A percentile compares a stretch with the other conserved stretches of the same genome.
These are phyloP conservation scores for Pygocentrus nattereri DNA, from an alignment of 2,797 vertebrate genomes.

Conservation along the genomic window DNA sequence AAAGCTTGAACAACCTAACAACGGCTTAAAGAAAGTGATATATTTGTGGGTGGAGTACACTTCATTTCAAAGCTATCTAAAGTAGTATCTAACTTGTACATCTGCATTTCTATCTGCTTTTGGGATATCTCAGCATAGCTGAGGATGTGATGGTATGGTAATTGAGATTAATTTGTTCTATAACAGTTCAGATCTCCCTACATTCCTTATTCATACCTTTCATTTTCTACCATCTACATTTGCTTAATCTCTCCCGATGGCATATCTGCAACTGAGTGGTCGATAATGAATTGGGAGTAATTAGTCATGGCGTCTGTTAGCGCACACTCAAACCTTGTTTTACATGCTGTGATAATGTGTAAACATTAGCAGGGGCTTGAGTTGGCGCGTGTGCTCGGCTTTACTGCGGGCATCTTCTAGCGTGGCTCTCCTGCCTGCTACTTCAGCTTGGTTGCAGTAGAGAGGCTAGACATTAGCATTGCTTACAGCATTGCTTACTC, in stretches of 20 bases:
- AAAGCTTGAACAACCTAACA: neutral
- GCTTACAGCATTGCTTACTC: slow-evolving; percentile 64
- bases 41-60: too few relatives aligned
- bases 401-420: slow-evolving; percentile 62
- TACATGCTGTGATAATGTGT: slow-evolving; percentile 65
- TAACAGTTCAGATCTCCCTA: slow-evolving; percentile 64
- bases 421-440: slow-evolving; percentile 55
- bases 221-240: slow-evolving; percentile 31
- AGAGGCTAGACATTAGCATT: slow-evolving; percentile 75
- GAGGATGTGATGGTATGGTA: slow-evolving; percentile 47
- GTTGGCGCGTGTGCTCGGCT: slow-evolving; percentile 53
- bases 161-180: slow-evolving; percentile 52
- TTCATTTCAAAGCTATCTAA: too few relatives aligned
- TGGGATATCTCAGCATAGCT: neutral
- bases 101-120: too few relatives aligned
- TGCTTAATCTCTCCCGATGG: slow-evolving; percentile 50
- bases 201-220: slow-evolving; percentile 39
- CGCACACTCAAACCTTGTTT: slow-evolving; percentile 67
- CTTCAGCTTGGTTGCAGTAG: slow-evolving; percentile 70
- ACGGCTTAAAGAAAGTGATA: too few relatives aligned
- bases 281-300: slow-evolving; percentile 71
- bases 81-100: too few relatives aligned
- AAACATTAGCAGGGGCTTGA: slow-evolving; percentile 55
- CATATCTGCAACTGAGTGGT: slow-evolving; percentile 64
- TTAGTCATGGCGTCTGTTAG: slow-evolving; percentile 69